Evolutionary conservation across 2,888 invertebrate species (phyloP).

Genomic region (Drosophila gaucha): DNA sequence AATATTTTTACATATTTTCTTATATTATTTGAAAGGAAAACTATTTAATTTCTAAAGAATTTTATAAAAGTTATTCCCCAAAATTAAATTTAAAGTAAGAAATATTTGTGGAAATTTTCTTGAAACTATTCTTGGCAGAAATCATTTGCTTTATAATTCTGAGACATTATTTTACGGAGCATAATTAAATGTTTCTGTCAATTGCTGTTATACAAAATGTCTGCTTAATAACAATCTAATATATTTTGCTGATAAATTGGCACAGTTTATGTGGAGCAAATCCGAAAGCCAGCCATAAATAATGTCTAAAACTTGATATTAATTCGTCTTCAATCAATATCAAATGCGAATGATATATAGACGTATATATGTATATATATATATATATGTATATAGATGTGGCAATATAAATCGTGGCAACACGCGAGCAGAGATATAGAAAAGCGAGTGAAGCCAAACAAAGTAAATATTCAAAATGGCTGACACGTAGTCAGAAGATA

Average conservation of each 20-base stretch:
- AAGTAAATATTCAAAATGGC: conserved; percentile 82
- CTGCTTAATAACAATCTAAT: not conserved
- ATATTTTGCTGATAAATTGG: not conserved
- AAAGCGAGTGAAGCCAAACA: conserved; percentile 49
- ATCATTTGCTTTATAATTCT: too few species aligned
- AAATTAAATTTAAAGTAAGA: not conserved
- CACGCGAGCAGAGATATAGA: conserved; percentile 20
- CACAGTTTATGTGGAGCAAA: not conserved
- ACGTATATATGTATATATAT: not conserved
- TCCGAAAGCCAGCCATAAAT: conserved; percentile 14
- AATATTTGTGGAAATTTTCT: too few species aligned
- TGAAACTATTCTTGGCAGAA: too few species aligned
- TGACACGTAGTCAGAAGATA: conserved; percentile 53
- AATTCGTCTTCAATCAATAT: conserved; percentile 52
- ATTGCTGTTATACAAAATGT: too few species aligned
- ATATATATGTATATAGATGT: conserved; percentile 16
- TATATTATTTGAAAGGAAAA: too few species aligned
- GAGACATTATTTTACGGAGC: too few species aligned
- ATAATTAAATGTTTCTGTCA: too few species aligned
- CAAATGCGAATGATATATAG: conserved; percentile 20
- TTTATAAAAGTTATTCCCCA: too few species aligned
- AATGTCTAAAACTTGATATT: conserved; percentile 3
- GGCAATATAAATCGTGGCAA: conserved; percentile 47
- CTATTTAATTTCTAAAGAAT: too few species aligned
- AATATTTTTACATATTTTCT: too few species aligned